Evolutionary conservation across 2,113 vertebrate species (phyloP).

Genomic region (Epinephelus fuscoguttatus): DNA sequence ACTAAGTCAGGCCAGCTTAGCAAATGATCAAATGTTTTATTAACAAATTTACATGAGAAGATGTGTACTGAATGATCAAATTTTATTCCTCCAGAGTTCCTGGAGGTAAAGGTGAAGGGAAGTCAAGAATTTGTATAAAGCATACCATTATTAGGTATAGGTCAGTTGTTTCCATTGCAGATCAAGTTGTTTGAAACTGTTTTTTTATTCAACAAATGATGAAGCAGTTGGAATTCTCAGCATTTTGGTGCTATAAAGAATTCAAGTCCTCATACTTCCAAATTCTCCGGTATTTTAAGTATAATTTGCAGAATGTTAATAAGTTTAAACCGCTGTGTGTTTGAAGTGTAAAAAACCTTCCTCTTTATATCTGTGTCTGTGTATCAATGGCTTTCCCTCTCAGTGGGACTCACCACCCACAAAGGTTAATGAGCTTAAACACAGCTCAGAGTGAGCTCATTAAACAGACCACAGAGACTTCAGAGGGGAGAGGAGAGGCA

Average conservation of each 20-base stretch:
- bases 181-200: background rate
- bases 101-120: background rate
- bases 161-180: background rate
- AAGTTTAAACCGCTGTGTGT: slow-evolving; percentile 37
- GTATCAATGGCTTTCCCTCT: slow-evolving; percentile 73
- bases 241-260: background rate
- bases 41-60: background rate
- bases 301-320: slow-evolving; percentile 39
- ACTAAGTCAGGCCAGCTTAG: too few relatives aligned
- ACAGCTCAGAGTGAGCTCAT: slow-evolving; percentile 91
- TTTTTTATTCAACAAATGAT: background rate
- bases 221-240: background rate
- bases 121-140: background rate
- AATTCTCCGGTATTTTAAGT: slow-evolving; percentile 14
- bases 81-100: background rate
- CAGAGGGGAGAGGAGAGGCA: slow-evolving; percentile 52
- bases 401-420: slow-evolving; percentile 82
- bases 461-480: slow-evolving; percentile 83
- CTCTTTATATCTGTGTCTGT: slow-evolving; percentile 55
- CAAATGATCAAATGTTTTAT: background rate
- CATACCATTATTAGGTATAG: background rate
- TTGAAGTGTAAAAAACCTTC: slow-evolving; percentile 53
- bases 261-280: background rate
- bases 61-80: background rate
- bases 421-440: slow-evolving; percentile 93